These are phyloP conservation scores for Musca domestica DNA, from an alignment of 1,140 invertebrate genomes.

Conservation along the genomic window DNA sequence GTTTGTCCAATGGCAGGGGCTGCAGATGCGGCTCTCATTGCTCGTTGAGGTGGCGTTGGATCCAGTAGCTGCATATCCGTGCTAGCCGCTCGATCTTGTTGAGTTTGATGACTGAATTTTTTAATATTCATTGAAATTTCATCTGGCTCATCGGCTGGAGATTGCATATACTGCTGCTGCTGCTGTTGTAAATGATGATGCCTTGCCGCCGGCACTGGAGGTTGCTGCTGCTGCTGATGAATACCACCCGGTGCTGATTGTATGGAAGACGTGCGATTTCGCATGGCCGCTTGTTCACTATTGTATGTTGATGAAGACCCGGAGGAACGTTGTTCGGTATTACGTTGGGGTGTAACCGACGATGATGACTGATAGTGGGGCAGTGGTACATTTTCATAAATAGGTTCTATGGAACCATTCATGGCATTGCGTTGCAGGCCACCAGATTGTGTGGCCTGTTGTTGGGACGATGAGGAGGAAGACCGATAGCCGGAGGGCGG, in stretches of 20 bases:
- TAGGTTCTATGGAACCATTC: conserved; percentile 62
- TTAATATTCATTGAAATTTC: conserved; percentile 37
- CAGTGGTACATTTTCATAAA: conserved; percentile 75
- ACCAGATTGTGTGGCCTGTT: conserved; percentile 29
- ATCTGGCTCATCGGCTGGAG: conserved; percentile 34
- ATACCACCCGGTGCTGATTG: conserved; percentile 66
- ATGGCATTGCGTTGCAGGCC: conserved; percentile 42
- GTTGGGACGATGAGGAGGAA: conserved; percentile 27
- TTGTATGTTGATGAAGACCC: conserved; percentile 34
- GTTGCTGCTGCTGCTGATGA: conserved; percentile 15
- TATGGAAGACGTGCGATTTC: conserved; percentile 65
- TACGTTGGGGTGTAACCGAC: conserved; percentile 25
- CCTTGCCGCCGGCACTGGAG: conserved; percentile 30
- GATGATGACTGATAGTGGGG: conserved; percentile 55
- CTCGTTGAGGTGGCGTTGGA: conserved; percentile 38
- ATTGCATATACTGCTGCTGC: conserved; percentile 28
- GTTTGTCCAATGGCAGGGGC: conserved; percentile 39
- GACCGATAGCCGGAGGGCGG: conserved; percentile 44
- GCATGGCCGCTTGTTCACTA: conserved; percentile 40
- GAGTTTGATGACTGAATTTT: conserved; percentile 30
- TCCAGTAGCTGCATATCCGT: conserved; percentile 43
- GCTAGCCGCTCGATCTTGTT: conserved; percentile 39
- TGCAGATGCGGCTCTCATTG: conserved; percentile 40
- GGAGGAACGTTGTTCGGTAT: conserved; percentile 52
- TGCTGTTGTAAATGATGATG: conserved; percentile 23